These are phyloP conservation scores for Rotaria macrura DNA, from an alignment of 2,888 invertebrate genomes.

Conservation along the genomic window DNA sequence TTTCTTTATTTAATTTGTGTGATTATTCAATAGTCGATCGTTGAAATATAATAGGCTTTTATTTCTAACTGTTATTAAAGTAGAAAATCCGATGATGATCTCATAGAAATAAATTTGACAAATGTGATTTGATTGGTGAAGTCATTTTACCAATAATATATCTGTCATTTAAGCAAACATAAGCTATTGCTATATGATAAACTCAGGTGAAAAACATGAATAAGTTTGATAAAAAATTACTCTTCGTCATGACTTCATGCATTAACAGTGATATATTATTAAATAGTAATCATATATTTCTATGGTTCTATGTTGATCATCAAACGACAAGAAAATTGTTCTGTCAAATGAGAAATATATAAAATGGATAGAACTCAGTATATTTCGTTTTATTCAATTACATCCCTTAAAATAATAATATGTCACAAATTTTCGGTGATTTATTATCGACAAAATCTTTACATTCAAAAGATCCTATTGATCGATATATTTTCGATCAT, in stretches of 20 bases:
- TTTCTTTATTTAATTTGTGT: too few relatives aligned
- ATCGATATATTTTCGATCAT: slow-evolving; percentile 27
- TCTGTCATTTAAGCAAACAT: background rate
- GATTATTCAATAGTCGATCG: too few relatives aligned
- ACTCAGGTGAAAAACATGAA: background rate
- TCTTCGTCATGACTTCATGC: background rate
- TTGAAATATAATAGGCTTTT: too few relatives aligned
- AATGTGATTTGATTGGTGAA: background rate
- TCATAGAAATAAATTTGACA: background rate
- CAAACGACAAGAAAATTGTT: background rate
- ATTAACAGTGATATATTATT: background rate
- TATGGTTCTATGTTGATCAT: background rate
- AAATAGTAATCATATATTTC: background rate
- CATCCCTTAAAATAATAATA: background rate
- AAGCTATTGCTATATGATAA: background rate
- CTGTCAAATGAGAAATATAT: background rate
- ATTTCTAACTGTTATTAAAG: too few relatives aligned
- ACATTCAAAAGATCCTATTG: slow-evolving; percentile 22
- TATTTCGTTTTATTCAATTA: too few relatives aligned
- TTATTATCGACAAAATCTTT: background rate
- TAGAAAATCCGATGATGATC: too few relatives aligned
- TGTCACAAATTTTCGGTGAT: background rate
- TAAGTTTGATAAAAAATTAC: too few relatives aligned
- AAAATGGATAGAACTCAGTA: background rate
- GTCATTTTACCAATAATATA: background rate